Base-by-base conservation (phyloP, 2,888 invertebrate species). In the Nomada lathburiana region DNA sequence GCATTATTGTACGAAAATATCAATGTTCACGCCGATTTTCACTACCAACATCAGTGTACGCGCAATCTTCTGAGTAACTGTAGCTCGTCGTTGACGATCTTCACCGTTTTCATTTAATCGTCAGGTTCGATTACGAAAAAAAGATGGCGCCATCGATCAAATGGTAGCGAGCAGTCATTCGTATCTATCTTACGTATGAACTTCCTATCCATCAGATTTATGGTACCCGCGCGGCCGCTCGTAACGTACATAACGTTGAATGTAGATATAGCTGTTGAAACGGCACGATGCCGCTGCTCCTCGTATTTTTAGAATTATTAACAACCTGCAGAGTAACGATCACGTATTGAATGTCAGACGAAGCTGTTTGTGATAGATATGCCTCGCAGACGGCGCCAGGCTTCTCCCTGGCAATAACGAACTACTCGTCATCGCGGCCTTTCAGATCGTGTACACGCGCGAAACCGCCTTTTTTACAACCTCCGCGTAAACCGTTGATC, bases 261-360 rank as follows among this genome's bases (percentile, higher is more conserved):
- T 29, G 53, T 65, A 64, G 52, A 70, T 47, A 59, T 23, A 20
- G 57, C 59, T 82, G 71, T 68, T 68, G 82, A 82, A 82, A 73
- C 57, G 63, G 63, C 68, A 64, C 63, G 62, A 70, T 76, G 70
- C 36, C 57, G 71, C 59, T 67, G 53, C 63, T 55, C 26, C 72
- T 69, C 68, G 83, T 89, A 89, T 89, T 89, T 89, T 89, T 89
- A 89, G 89, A 88, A 86, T 89, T 89, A 88, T 86, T 86, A 88
- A 86, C 85, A 86, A 86, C 79, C 83, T 86, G 81, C 80, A 76
- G 80, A 85, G 80, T 80, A 85, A 86, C 86, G 83, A 86, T 86
- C 78, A 79, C 74, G 84, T 82, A 86, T 86, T 82, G 82, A 86
- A 77, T 76, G 86, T 86, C 83, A 77, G 86, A 71, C 77, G 69